Conservation (phyloP, 2,888 invertebrate genomes). For the Schrankia costaestrigalis region DNA sequence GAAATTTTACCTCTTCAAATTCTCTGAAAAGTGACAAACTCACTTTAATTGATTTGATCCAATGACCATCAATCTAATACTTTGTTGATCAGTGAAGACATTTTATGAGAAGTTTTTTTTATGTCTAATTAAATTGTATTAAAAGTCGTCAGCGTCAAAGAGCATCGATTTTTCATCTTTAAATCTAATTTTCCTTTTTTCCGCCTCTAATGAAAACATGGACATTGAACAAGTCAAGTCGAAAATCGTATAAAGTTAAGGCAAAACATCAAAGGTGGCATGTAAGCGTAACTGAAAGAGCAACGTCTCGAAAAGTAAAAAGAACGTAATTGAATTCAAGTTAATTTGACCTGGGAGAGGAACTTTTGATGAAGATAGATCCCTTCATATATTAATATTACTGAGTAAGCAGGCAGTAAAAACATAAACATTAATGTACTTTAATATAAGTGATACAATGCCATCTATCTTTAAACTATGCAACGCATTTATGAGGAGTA, state of each 20-base stretch:
- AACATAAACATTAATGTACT: no score
- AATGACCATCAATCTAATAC: conserved; percentile 12
- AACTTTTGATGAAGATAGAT: conserved; percentile 17
- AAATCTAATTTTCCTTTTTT: conserved; percentile 59
- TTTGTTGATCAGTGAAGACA: conserved; percentile 13
- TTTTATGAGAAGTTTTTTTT: conserved; percentile 28
- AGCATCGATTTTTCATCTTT: conserved; percentile 55
- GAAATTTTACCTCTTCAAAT: no score
- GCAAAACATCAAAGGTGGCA: conserved; percentile 58
- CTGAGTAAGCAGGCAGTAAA: no score
- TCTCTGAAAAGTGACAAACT: conserved; percentile 5
- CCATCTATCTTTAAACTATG: no score
- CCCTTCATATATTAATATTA: neutral
- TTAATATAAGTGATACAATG: no score
- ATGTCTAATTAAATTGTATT: conserved; percentile 51
- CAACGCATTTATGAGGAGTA: no score
- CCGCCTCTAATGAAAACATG: conserved; percentile 52
- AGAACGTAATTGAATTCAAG: conserved; percentile 32
- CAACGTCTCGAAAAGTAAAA: conserved; percentile 26
- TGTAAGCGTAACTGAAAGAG: conserved; percentile 20
- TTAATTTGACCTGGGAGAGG: conserved; percentile 17
- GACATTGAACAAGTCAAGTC: conserved; percentile 48
- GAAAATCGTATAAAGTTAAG: conserved; percentile 57
- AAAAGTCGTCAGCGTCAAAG: conserved; percentile 37
- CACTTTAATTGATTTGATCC: conserved; percentile 7